Conservation (phyloP, 2,888 invertebrate species). For the Melanostoma scalare region DNA sequence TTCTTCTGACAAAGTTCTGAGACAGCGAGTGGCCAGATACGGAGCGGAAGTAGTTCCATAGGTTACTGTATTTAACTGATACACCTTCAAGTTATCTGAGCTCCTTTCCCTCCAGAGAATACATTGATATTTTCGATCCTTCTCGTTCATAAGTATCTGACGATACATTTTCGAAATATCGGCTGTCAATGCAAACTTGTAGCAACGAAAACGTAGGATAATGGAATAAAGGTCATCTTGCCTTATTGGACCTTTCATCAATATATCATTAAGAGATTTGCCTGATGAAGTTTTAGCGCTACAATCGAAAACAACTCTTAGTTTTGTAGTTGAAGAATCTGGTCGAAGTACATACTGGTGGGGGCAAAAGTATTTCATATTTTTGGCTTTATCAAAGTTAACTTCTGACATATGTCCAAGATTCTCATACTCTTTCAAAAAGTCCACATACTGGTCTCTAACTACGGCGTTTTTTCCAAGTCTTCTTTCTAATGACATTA, state of each 20-base stretch:
- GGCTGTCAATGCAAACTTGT: constrained; percentile 32
- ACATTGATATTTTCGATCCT: constrained; percentile 58
- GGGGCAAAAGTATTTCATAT: neutral
- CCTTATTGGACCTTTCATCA: constrained; percentile 72
- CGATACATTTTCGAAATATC: constrained; percentile 76
- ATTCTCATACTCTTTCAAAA: constrained; percentile 3
- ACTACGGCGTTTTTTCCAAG: neutral
- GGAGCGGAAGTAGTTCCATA: constrained; percentile 57
- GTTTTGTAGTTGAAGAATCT: no score
- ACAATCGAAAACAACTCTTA: constrained; percentile 35
- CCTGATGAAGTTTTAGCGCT: constrained; percentile 49
- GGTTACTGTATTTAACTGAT: constrained; percentile 50
- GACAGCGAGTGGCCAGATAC: constrained; percentile 19
- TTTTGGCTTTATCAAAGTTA: constrained; percentile 22
- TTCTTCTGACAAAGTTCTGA: constrained; percentile 75
- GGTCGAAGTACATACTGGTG: no score
- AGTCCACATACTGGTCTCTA: neutral
- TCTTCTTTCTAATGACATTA: neutral
- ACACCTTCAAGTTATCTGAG: constrained; percentile 31
- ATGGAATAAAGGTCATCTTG: constrained; percentile 65
- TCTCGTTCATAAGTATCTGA: constrained; percentile 75
- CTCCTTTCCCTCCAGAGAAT: constrained; percentile 56
- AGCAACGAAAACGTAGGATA: constrained; percentile 22
- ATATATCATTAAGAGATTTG: constrained; percentile 72
- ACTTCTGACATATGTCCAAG: constrained; percentile 39